These are phyloP conservation scores for Lypha dubia DNA, from an alignment of 2,888 invertebrate species.

Conservation along the genomic window DNA sequence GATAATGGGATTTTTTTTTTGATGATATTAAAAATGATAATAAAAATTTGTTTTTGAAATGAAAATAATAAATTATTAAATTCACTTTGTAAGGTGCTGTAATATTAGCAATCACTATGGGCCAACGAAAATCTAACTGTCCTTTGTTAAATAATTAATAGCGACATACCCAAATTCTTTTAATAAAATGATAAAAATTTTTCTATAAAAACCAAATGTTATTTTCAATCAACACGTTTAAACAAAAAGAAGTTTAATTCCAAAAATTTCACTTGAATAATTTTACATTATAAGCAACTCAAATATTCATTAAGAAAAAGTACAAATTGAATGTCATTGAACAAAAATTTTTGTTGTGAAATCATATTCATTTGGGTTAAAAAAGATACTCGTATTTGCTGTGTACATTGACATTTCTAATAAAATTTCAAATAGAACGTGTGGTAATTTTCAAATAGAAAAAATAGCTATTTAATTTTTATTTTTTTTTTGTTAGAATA, in stretches of 20 bases:
- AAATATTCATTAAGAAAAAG: background rate
- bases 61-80: background rate
- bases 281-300: constrained; percentile 39
- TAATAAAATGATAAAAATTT: too few relatives aligned
- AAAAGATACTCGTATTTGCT: background rate
- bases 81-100: too few relatives aligned
- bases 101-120: too few relatives aligned
- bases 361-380: constrained; percentile 24
- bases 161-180: too few relatives aligned
- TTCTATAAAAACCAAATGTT: background rate
- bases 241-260: background rate
- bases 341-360: constrained; percentile 17
- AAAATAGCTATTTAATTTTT: too few relatives aligned
- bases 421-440: constrained; percentile 26
- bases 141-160: too few relatives aligned
- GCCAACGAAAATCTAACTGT: too few relatives aligned
- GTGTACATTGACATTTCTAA: background rate
- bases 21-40: background rate
- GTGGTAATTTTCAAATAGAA: constrained; percentile 37
- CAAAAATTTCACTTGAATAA: constrained; percentile 46
- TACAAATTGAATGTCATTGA: background rate
- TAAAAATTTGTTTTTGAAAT: background rate
- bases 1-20: background rate
- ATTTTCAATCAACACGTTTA: constrained; percentile 39
- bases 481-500: background rate